Evolutionary conservation across 2,888 invertebrate genomes (phyloP), one percentile per base, ranked within the genome.

Genomic region (Lepidonotus clava): DNA sequence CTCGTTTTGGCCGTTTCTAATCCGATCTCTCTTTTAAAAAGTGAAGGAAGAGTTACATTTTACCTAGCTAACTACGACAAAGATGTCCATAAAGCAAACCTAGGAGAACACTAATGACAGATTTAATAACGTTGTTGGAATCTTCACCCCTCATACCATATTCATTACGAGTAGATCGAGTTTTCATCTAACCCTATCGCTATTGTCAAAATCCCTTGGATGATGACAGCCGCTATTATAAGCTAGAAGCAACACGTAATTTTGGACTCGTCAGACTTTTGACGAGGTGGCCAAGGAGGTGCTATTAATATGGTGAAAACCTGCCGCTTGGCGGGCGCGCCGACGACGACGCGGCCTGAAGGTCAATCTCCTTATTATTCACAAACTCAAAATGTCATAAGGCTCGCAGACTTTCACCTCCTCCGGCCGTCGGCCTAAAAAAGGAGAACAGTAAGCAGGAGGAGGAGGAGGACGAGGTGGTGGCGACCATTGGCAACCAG

Each of bases 301-400:
- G 24, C 61, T 28, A 1, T 61, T 28, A 61, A 28, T 61, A 61
- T 28, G 28, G 61, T 11, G 28, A 61, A 61, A 61, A 61, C 61
- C 24, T 24, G 24, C 28, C 24, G 61, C n/a, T n/a, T 24, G 66
- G 14, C 66, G 66, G 28, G 2, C n/a, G n/a, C 66, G 14, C 28
- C 32, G 28, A 32, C 66, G n/a, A 14, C 66, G 28, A 32, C 66
- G 11, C 11, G 66, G 6, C 71, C 71, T 71, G 71, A 71, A 71
- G 71, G 71, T 71, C 71, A 71, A 71, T 38, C 14, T 38, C 71
- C 21, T 71, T 71, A 71, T 71, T 71, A 71, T 66, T 36, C 71
- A 71, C 71, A 71, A 34, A 71, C 18, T 71, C 71, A 38, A 71
- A 71, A 71, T 71, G 71, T 71, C 71, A 71, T 38, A 11, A 11